Evolutionary conservation across 2,113 vertebrate species (phyloP), one percentile per base, ranked within the genome.

Genomic region (Pangasianodon hypophthalmus): DNA sequence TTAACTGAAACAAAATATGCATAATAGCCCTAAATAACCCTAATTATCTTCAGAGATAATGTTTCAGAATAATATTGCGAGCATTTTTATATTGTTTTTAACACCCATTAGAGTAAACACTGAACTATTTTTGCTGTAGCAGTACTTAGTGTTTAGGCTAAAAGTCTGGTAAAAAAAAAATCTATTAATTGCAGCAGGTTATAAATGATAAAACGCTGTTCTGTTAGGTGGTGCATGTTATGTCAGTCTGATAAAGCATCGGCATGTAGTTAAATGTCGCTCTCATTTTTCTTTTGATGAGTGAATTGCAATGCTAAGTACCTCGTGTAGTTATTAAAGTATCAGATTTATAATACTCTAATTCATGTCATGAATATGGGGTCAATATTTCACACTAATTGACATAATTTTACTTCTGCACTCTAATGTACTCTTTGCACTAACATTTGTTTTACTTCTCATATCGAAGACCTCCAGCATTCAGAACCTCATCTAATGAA

Each of bases 231-330:
- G 75, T 67, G 32, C 60, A 75, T 58, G 29, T 29, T 26, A 41
- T 88, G 37, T 69, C 90, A 85, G 21, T 69, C 16, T 88, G 80
- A 85, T 71, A 88, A 84, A 85, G 82, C 50, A 8, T 21, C 71
- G 50, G 32, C 16, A 75, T 54, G 21, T 9, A 79, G 46, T 67
- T 56, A 85, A 88, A 84, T 79, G 81, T 19, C 11, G 21, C 37
- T 85, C 7, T 71, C 1, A 85, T 85, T 85, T 87, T 79, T 88
- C 26, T 71, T 37, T 71, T 71, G n/a, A 26, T 37, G 29, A 50
- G 37, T n/a, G 4, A 32, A 67, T 48, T 3, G 8, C 54, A 37
- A n/a, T 62, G 84, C 60, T 86, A 19, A 88, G 41, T 58, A 60
- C 56, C 41, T 60, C 77, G 32, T 60, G 64, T 4, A 6, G 26